These are phyloP conservation scores for Anthoscopus minutus DNA, from an alignment of 2,113 vertebrate genomes.

Conservation along the genomic window DNA sequence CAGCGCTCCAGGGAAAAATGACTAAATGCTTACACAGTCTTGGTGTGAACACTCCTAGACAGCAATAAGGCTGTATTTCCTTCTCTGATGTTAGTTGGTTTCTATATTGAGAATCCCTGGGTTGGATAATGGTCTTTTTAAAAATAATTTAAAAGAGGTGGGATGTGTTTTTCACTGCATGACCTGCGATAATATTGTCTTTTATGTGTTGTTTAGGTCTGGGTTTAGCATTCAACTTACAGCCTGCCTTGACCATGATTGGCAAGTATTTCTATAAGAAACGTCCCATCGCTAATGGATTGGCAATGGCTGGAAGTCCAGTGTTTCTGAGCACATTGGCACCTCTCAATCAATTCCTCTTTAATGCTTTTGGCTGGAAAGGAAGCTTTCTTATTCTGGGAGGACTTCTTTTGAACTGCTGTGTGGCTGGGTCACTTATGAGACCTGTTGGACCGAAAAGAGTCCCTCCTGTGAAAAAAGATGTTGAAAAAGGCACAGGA, in stretches of 20 bases:
- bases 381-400: conserved; percentile 95
- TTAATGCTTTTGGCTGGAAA: conserved; percentile 92
- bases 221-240: conserved; percentile 95
- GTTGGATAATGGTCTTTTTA: background rate
- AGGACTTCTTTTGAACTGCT: conserved; percentile 88
- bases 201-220: conserved; percentile 76
- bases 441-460: conserved; percentile 77
- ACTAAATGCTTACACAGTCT: background rate
- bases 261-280: conserved; percentile 94
- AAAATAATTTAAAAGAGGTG: background rate
- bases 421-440: conserved; percentile 93
- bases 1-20: background rate
- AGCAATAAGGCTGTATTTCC: background rate
- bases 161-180: background rate
- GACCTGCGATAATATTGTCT: conserved; percentile 18
- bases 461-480: conserved; percentile 61
- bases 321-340: conserved; percentile 94
- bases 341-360: conserved; percentile 94
- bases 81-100: background rate
- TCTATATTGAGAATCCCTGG: background rate
- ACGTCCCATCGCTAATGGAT: conserved; percentile 90
- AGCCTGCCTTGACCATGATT: conserved; percentile 94
- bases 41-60: background rate
- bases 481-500: conserved; percentile 51
- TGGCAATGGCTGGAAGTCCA: conserved; percentile 97